phyloP scores from a whole-genome alignment of 2,113 vertebrate genomes.

The Uropsilus gracilis region DNA sequence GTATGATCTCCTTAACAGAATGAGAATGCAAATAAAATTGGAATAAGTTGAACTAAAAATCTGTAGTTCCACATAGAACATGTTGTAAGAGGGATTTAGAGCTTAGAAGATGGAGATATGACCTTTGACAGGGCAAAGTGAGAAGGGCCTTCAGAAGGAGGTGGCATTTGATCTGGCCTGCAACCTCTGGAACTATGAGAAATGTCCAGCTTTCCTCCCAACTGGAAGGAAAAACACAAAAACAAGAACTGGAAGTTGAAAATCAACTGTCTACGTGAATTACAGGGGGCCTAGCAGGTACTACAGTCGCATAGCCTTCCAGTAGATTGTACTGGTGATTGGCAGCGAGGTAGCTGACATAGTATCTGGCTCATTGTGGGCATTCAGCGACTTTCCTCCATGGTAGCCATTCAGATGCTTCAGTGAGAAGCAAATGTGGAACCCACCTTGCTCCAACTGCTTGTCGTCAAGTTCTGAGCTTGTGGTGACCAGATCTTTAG shows the following conservation, averaged over 20 bases:
- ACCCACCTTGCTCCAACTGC: not conserved
- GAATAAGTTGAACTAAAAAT: not conserved
- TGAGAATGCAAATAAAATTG: not conserved
- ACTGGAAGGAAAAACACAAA: not conserved
- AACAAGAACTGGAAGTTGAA: not conserved
- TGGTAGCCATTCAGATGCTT: not conserved
- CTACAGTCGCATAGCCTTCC: not conserved
- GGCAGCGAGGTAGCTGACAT: not conserved
- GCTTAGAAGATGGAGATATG: not conserved
- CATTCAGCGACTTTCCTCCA: not conserved
- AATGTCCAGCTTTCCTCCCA: not conserved
- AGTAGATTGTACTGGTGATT: not conserved
- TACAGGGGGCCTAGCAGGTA: not conserved
- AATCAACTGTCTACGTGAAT: not conserved
- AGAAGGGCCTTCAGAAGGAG: not conserved
- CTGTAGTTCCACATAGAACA: not conserved
- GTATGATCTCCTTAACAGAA: not conserved
- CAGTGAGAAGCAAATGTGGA: not conserved
- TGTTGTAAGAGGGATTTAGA: not conserved
- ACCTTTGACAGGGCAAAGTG: not conserved
- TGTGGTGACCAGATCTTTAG: not conserved
- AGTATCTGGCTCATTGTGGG: not conserved
- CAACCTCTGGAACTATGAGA: not conserved
- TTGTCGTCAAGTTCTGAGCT: not conserved
- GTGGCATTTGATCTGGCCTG: not conserved